Percentiles rank a stretch among this genome's conserved stretches.
Conservation (phyloP, 92 coral and sea anemone species). For the Actinernus sp. region DNA sequence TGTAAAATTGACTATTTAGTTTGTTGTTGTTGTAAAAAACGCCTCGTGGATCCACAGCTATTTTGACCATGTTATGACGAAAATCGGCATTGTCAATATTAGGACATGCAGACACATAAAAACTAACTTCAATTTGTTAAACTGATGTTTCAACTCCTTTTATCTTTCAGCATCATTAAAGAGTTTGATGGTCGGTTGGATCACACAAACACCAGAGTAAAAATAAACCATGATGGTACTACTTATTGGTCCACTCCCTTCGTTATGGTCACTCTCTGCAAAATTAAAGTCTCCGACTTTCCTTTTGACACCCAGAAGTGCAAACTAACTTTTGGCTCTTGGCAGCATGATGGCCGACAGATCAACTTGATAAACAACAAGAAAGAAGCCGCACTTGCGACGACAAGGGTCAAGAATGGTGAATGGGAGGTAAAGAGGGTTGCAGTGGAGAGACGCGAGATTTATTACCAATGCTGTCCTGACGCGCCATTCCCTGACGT, state of each 20-base stretch:
- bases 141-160: too few species aligned
- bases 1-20: too few species aligned
- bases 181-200: constrained; percentile 62
- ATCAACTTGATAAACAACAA: constrained; percentile 46
- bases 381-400: constrained; percentile 33
- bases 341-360: constrained; percentile 53
- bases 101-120: too few species aligned
- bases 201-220: constrained; percentile 49
- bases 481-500: constrained; percentile 49
- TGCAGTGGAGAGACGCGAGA: constrained; percentile 24
- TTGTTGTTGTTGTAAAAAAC: too few species aligned
- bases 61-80: too few species aligned
- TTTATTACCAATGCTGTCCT: constrained; percentile 35
- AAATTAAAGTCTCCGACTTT: constrained; percentile 52
- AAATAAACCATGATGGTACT: constrained; percentile 12
- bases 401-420: constrained; percentile 48
- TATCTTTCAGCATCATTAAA: constrained; percentile 42
- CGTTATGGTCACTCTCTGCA: constrained; percentile 58
- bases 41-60: too few species aligned
- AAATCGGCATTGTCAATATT: too few species aligned
- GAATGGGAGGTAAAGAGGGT: constrained; percentile 55
- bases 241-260: constrained; percentile 48
- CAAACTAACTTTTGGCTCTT: constrained; percentile 48
- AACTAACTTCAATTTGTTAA: too few species aligned
- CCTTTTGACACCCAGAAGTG: constrained; percentile 63